Evolutionary conservation across 2,888 invertebrate species (phyloP).

Genomic region (Sicus ferrugineus): DNA sequence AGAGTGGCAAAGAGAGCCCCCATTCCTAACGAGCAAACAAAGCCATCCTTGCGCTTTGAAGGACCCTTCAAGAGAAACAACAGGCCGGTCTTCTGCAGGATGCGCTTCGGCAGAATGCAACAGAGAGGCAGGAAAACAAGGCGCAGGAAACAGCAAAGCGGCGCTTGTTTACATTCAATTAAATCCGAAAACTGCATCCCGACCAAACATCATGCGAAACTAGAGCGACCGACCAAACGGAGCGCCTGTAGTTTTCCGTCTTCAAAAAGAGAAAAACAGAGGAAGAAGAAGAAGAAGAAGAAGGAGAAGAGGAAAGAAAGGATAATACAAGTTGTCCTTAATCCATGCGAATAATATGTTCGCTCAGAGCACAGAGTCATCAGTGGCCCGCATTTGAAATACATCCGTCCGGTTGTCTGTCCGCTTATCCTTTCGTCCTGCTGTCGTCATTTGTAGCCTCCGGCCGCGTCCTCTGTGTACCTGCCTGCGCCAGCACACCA

Average conservation of each 20-base stretch:
- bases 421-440: constrained; percentile 4
- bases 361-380: constrained; percentile 21
- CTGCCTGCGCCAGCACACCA: background rate
- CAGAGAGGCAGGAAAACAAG: background rate
- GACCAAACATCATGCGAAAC: constrained; percentile 25
- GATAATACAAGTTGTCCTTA: constrained; percentile 35
- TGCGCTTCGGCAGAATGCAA: background rate
- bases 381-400: constrained; percentile 38
- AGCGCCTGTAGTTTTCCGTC: constrained; percentile 26
- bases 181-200: constrained; percentile 32
- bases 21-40: constrained; percentile 14
- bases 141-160: background rate
- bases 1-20: background rate
- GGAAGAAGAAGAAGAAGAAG: background rate
- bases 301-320: constrained; percentile 9
- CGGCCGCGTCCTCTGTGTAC: background rate
- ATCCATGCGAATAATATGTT: constrained; percentile 34
- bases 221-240: constrained; percentile 20
- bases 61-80: constrained; percentile 31
- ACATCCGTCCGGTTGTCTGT: constrained; percentile 15
- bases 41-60: constrained; percentile 22
- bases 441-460: background rate
- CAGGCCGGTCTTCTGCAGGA: constrained; percentile 22
- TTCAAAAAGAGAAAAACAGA: background rate
- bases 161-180: constrained; percentile 33